A percentile compares a stretch with the other conserved stretches of the same genome.
Evolutionary conservation across 2,888 invertebrate species (phyloP).

Genomic region (Latrodectus hesperus): DNA sequence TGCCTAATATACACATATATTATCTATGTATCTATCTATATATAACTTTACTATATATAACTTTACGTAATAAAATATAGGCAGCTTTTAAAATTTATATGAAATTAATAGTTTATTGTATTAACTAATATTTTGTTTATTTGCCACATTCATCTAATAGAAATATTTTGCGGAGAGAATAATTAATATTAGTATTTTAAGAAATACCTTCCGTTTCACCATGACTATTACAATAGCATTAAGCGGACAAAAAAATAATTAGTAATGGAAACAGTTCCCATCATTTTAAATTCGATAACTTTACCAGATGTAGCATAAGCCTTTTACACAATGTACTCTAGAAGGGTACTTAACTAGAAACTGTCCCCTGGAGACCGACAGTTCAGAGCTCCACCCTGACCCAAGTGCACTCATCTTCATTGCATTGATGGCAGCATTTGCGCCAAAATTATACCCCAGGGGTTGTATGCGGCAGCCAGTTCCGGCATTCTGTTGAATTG

Average conservation of each 20-base stretch:
- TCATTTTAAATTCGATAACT: background rate
- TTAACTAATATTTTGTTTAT: too few relatives aligned
- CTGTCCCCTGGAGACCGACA: slow-evolving; percentile 11
- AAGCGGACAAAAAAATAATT: background rate
- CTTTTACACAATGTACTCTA: slow-evolving; percentile 30
- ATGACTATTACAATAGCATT: too few relatives aligned
- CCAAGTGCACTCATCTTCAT: slow-evolving; percentile 43
- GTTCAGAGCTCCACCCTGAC: slow-evolving; percentile 35
- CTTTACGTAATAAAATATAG: too few relatives aligned
- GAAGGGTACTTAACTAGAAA: slow-evolving; percentile 41
- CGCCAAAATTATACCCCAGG: slow-evolving; percentile 28
- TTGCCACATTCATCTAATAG: too few relatives aligned
- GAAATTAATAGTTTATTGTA: too few relatives aligned
- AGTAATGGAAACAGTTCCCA: background rate
- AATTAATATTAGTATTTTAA: too few relatives aligned
- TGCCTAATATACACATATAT: background rate
- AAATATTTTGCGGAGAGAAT: too few relatives aligned
- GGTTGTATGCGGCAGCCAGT: slow-evolving; percentile 10
- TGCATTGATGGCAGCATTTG: slow-evolving; percentile 33
- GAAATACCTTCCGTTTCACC: too few relatives aligned
- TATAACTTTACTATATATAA: background rate
- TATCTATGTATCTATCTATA: background rate
- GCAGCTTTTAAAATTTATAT: too few relatives aligned
- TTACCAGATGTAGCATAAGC: background rate
- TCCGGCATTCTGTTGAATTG: slow-evolving; percentile 9